Conservation (phyloP, 2,888 invertebrate genomes). For the Atrina japonica region DNA sequence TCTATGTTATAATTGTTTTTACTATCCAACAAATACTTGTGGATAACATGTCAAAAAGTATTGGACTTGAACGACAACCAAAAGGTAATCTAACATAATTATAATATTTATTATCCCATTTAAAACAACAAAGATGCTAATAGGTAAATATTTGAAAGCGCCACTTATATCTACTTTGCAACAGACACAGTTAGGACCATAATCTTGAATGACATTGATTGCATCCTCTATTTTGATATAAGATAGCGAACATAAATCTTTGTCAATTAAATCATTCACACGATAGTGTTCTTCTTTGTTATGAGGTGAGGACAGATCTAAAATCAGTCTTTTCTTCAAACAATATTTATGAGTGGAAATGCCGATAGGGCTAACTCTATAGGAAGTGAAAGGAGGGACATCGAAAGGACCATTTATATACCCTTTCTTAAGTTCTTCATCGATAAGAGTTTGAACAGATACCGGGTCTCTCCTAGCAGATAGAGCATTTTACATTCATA, state of each 20-base stretch:
- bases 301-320: conserved; percentile 15
- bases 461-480: conserved; percentile 19
- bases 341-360: conserved; percentile 45
- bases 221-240: conserved; percentile 53
- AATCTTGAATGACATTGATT: not conserved
- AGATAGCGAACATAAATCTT: conserved; percentile 27
- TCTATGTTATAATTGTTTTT: conserved; percentile 9
- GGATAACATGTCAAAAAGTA: conserved; percentile 36
- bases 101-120: conserved; percentile 31
- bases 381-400: conserved; percentile 10
- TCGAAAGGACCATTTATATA: conserved; percentile 23
- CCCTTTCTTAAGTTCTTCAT: conserved; percentile 13
- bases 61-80: conserved; percentile 33
- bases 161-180: conserved; percentile 29
- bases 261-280: conserved; percentile 33
- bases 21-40: conserved; percentile 36
- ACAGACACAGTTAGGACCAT: conserved; percentile 7
- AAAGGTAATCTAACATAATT: conserved; percentile 28
- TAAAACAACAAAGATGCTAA: conserved; percentile 29
- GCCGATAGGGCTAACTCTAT: conserved; percentile 33
- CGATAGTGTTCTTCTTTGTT: not conserved
- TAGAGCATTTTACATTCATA: not conserved
- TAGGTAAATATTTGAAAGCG: conserved; percentile 35
- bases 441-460: not conserved
- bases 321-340: conserved; percentile 7